Evolutionary conservation across 2,797 vertebrate genomes (phyloP).

Genomic region (Smutsia gigantea): DNA sequence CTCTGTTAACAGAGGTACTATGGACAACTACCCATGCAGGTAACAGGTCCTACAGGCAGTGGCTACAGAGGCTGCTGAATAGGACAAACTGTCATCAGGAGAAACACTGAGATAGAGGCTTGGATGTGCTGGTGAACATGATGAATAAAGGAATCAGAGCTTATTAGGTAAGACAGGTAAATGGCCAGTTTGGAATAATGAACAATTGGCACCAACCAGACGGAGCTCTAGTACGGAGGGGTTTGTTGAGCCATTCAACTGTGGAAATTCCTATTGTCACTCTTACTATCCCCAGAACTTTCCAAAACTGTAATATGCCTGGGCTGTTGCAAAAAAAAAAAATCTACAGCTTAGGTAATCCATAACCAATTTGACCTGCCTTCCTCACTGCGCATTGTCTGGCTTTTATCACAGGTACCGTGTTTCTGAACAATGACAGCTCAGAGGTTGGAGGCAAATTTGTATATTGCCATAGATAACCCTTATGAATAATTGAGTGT

Average conservation of each 20-base stretch:
- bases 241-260: neutral
- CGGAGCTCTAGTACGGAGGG: neutral
- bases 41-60: neutral
- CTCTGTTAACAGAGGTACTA: neutral
- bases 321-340: neutral
- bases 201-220: neutral
- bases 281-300: neutral
- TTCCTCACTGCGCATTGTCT: neutral
- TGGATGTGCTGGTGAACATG: neutral
- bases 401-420: conserved; percentile 2
- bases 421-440: conserved; percentile 25
- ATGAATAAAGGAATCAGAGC: neutral
- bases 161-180: neutral
- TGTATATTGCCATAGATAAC: conserved; percentile 62
- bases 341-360: neutral
- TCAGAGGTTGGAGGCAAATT: conserved; percentile 49
- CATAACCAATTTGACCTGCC: neutral
- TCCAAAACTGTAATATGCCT: neutral
- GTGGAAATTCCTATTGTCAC: neutral
- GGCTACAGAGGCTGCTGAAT: neutral
- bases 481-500: conserved; percentile 71
- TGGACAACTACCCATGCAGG: neutral
- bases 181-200: neutral
- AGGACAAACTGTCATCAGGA: neutral
- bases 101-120: neutral